A percentile compares a stretch with the other conserved stretches of the same genome.
phyloP scores from a whole-genome alignment of 2,113 vertebrate genomes.

The Dunckerocampus dactyliophorus region DNA sequence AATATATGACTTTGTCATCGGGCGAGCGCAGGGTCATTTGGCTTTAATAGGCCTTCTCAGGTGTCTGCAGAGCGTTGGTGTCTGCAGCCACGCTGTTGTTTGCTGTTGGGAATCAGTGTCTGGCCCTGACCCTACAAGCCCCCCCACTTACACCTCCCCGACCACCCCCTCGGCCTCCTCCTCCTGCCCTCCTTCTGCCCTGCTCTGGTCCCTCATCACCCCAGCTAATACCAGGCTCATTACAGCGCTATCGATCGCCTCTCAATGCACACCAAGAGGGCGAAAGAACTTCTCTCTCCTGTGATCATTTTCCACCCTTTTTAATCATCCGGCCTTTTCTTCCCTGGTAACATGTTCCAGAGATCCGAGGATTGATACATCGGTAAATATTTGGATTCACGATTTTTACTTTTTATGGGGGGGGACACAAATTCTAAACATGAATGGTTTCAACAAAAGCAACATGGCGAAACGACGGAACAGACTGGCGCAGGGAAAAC shows the following conservation, averaged over 20 bases:
- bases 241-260: constrained; percentile 63
- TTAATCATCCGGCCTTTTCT: constrained; percentile 2
- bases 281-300: constrained; percentile 54
- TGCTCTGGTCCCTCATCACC: constrained; percentile 59
- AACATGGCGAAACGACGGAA: too few relatives aligned
- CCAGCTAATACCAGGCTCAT: constrained; percentile 70
- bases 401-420: not conserved
- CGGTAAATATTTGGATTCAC: not conserved
- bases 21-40: constrained; percentile 52
- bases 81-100: constrained; percentile 56
- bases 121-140: constrained; percentile 11
- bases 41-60: constrained; percentile 65
- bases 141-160: not conserved
- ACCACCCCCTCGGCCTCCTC: constrained; percentile 15
- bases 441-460: too few relatives aligned
- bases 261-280: constrained; percentile 55
- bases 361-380: not conserved
- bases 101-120: constrained; percentile 67
- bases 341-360: constrained; percentile 2
- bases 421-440: too few relatives aligned
- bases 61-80: constrained; percentile 54
- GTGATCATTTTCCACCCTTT: constrained; percentile 24
- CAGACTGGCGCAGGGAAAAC: too few relatives aligned
- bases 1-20: constrained; percentile 41
- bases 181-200: constrained; percentile 43